Evolutionary conservation across 2,888 invertebrate genomes (phyloP).

Genomic region (Lysandra coridon): DNA sequence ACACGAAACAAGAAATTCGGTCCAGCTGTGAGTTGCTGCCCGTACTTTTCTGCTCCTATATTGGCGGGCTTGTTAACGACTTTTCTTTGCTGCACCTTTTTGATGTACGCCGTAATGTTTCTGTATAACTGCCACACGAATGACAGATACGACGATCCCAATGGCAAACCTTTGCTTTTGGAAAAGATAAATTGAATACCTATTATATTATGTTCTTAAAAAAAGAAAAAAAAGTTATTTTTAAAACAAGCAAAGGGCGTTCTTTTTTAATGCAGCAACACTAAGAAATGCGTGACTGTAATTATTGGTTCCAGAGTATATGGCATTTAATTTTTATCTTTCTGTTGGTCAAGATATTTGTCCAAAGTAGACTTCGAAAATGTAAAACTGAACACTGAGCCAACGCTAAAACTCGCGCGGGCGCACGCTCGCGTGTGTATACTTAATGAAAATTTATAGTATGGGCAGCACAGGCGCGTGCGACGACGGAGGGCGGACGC

Average conservation of each 20-base stretch:
- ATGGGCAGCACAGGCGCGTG: too few relatives aligned
- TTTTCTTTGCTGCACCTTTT: conserved; percentile 44
- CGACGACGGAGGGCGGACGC: too few relatives aligned
- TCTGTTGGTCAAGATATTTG: too few relatives aligned
- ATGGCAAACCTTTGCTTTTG: conserved; percentile 45
- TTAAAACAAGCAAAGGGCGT: too few relatives aligned
- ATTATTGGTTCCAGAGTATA: neutral
- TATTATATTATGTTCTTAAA: neutral
- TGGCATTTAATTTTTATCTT: too few relatives aligned
- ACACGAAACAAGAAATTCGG: conserved; percentile 44
- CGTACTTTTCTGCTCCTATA: conserved; percentile 52
- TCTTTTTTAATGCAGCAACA: neutral
- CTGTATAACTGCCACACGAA: conserved; percentile 48
- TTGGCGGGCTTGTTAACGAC: conserved; percentile 49
- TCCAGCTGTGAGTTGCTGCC: conserved; percentile 51
- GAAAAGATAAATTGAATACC: neutral
- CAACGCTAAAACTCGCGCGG: too few relatives aligned
- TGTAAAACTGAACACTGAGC: neutral
- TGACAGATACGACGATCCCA: conserved; percentile 55
- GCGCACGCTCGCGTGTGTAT: too few relatives aligned
- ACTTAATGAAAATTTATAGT: too few relatives aligned
- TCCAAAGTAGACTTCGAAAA: neutral
- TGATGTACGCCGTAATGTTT: conserved; percentile 46
- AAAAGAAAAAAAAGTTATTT: too few relatives aligned
- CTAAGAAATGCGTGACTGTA: neutral